Conservation (phyloP, 2,888 invertebrate species). For the Eupithecia pulchellata region DNA sequence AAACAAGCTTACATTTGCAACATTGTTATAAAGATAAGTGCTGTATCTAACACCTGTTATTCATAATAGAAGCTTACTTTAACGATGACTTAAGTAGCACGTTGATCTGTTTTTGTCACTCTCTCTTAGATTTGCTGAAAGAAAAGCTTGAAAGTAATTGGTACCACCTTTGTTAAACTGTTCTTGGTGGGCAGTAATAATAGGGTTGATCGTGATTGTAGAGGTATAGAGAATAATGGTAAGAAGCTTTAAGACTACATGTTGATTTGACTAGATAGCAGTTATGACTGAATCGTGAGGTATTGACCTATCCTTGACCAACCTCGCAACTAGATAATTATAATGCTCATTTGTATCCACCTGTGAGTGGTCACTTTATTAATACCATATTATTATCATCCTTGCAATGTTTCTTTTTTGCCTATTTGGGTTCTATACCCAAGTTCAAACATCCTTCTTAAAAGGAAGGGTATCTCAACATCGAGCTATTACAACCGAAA, state of each 20-base stretch:
- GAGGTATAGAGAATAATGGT: too few relatives aligned
- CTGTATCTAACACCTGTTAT: conserved; percentile 3
- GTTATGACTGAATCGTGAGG: too few relatives aligned
- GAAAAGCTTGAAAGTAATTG: background rate
- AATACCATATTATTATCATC: background rate
- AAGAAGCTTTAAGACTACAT: too few relatives aligned
- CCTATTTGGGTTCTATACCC: background rate
- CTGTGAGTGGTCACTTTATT: too few relatives aligned
- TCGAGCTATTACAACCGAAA: background rate
- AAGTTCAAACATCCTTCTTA: background rate
- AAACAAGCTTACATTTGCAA: conserved; percentile 28
- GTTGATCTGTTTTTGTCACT: conserved; percentile 6
- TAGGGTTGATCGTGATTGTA: background rate
- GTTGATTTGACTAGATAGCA: too few relatives aligned
- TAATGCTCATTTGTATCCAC: too few relatives aligned
- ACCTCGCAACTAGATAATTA: background rate
- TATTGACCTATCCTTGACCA: too few relatives aligned
- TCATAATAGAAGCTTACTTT: background rate
- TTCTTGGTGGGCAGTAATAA: background rate
- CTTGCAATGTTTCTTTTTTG: background rate
- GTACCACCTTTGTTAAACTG: background rate
- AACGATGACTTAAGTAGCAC: background rate
- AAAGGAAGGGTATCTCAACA: background rate
- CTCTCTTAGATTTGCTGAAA: background rate
- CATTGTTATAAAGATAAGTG: conserved; percentile 19